A percentile compares a stretch with the other conserved stretches of the same genome.
Evolutionary conservation across 2,113 vertebrate genomes (phyloP).

Genomic region (Melanerpes formicivorus): DNA sequence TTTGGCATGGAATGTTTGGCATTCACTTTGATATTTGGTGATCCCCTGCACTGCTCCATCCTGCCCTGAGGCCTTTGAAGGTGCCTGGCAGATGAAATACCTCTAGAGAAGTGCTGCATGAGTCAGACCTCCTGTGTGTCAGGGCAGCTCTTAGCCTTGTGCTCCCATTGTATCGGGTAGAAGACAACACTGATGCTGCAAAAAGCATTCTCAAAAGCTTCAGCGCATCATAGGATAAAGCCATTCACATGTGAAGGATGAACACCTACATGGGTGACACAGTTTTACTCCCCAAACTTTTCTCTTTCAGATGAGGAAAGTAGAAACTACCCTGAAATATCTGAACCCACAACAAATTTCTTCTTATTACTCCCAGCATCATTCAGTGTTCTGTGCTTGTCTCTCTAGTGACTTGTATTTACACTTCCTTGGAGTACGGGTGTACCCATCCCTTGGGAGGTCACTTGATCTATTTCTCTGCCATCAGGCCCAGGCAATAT

Average conservation of each 20-base stretch:
- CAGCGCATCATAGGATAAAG: rapidly evolving
- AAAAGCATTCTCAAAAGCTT: background rate
- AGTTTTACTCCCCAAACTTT: background rate
- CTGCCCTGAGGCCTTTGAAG: background rate
- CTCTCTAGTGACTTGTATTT: background rate
- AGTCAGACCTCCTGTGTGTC: rapidly evolving
- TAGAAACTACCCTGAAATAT: background rate
- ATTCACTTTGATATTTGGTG: background rate
- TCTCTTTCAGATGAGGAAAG: background rate
- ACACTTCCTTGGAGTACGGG: rapidly evolving
- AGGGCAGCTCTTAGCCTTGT: rapidly evolving
- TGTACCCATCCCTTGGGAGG: background rate
- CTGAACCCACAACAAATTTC: background rate
- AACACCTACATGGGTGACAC: background rate
- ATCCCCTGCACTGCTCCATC: background rate
- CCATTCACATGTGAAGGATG: background rate
- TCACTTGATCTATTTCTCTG: background rate
- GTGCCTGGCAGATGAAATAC: background rate
- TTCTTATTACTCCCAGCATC: background rate
- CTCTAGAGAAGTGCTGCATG: rapidly evolving
- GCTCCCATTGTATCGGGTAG: rapidly evolving
- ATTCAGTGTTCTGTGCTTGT: background rate
- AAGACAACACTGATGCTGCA: background rate
- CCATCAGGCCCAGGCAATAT: background rate
- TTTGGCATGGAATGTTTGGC: background rate